These are phyloP conservation scores for Numenius arquata DNA, from an alignment of 2,113 vertebrate genomes.

Conservation along the genomic window DNA sequence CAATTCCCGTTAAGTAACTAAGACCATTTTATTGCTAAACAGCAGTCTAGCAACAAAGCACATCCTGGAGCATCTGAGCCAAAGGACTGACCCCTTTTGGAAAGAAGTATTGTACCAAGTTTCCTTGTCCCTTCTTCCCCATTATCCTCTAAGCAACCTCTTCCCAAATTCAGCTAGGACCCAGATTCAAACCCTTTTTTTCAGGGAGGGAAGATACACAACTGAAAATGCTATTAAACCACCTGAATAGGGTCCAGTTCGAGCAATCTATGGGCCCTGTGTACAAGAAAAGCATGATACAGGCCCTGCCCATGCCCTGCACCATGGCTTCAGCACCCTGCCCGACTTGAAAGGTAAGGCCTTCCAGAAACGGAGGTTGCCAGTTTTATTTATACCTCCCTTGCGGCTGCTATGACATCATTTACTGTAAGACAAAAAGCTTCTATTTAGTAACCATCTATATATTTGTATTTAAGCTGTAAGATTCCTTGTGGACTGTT, in stretches of 20 bases:
- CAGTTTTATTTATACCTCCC: not conserved
- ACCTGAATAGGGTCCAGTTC: not conserved
- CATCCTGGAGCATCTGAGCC: not conserved
- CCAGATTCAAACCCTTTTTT: not conserved
- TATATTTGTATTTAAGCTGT: not conserved
- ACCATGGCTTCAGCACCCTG: not conserved
- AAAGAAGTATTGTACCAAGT: not conserved
- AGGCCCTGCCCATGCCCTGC: not conserved
- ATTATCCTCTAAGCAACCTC: not conserved
- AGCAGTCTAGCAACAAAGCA: not conserved
- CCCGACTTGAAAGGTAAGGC: not conserved
- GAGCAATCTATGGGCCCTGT: not conserved
- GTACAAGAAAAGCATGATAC: not conserved
- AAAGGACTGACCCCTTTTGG: not conserved
- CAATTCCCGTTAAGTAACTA: constrained; percentile 55
- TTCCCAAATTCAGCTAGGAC: not conserved
- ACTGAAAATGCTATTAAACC: not conserved
- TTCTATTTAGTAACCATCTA: not conserved
- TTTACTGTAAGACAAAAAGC: not conserved
- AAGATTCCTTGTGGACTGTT: not conserved
- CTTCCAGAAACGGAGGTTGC: not conserved
- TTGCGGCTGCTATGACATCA: not conserved
- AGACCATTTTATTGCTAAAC: constrained; percentile 40
- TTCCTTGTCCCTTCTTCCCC: not conserved
- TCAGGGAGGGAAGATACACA: not conserved